Base-by-base conservation (phyloP, 2,888 invertebrate species). In the Drosophila glabriapex region DNA sequence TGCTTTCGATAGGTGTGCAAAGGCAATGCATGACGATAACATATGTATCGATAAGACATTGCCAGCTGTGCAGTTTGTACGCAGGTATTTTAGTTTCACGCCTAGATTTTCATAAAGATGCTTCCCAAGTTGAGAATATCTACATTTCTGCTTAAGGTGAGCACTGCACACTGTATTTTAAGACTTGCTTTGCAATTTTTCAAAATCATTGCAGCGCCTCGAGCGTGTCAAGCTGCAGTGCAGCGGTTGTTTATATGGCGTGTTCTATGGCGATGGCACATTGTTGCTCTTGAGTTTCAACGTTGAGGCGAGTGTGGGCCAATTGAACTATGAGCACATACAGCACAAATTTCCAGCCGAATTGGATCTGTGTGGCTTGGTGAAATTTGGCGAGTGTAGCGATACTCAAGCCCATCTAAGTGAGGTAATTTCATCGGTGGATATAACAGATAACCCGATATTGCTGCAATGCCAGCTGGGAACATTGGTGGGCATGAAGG, bases 381-480 rank as follows among this genome's bases (percentile, higher is more conserved):
- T 97, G 22, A 95, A 95, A 85, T 95, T 96, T 76, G 95, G 95
- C 28, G 95, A 95, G 81, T 94, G 94, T 56, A 93, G 94, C 52
- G 95, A 95, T 77, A 94, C 95, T 53, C 95, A 95, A 82, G 94
- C 94, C 5, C 95, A 95, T 86, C 94, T 95, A 33, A 95, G 95
- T 90, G 95, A 95, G 91, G 94, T 95, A 82, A 91, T 95, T 49
- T 95, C 95, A 93, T 95, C 96, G 93, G 95, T 97, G 68, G 96
- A 97, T 91, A 96, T 97, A 85, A 97, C 97, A 60, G 97, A 97
- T 90, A 97, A 97, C 93, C 97, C 97, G 4, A 94, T 97, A 68
- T 94, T 96, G 61, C 93, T 97, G 50, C 94, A 94, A 68, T 94
- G 95, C 82, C 94, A 94, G 28, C 93, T 95, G 73, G 94, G 95